These are phyloP conservation scores for Drosophila aldrichi DNA, from an alignment of 2,888 invertebrate genomes.

Conservation along the genomic window DNA sequence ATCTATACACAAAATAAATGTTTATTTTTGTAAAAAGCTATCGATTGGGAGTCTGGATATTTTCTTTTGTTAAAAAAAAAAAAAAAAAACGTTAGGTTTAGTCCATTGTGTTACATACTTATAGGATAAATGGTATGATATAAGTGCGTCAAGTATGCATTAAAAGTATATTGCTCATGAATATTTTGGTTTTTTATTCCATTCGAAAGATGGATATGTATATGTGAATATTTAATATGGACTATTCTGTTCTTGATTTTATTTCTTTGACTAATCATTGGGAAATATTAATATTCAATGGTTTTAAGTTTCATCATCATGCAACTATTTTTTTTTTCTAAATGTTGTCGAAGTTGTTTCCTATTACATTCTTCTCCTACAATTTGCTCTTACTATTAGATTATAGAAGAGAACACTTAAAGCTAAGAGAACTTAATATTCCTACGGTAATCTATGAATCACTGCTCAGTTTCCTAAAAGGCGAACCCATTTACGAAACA, in stretches of 20 bases:
- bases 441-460: neutral
- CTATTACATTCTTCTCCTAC: too few relatives aligned
- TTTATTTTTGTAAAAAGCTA: neutral
- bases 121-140: conserved; percentile 9
- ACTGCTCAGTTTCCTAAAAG: neutral
- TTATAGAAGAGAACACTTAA: too few relatives aligned
- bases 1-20: conserved; percentile 7
- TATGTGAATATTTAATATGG: too few relatives aligned
- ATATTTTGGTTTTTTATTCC: neutral
- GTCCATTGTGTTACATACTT: conserved; percentile 11
- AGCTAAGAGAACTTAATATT: neutral
- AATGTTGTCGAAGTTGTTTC: too few relatives aligned
- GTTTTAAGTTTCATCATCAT: too few relatives aligned
- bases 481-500: neutral
- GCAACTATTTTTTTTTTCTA: too few relatives aligned
- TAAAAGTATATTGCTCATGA: conserved; percentile 12
- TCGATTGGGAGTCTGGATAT: conserved; percentile 1
- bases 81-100: neutral
- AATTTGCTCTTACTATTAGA: neutral
- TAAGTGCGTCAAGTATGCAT: conserved; percentile 2
- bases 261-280: too few relatives aligned
- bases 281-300: too few relatives aligned
- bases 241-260: too few relatives aligned
- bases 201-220: too few relatives aligned
- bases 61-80: neutral